A percentile compares a stretch with the other conserved stretches of the same genome.
Conservation (phyloP, 2,797 vertebrate species). For the Sebastiscus tertius region DNA sequence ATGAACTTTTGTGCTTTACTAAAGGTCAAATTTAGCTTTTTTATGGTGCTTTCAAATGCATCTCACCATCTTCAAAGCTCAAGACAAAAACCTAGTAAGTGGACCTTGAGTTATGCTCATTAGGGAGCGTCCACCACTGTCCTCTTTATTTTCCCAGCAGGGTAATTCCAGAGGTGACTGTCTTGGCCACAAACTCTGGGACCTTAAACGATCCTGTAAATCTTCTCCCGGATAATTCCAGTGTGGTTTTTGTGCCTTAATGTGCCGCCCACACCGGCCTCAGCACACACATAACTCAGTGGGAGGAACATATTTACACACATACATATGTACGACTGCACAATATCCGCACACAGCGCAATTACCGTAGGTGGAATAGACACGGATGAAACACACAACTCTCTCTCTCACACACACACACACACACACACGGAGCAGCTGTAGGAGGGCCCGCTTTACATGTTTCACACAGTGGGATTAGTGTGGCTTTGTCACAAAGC, state of each 20-base stretch:
- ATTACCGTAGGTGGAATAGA: slow-evolving; percentile 63
- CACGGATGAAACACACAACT: slow-evolving; percentile 62
- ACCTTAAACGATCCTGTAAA: slow-evolving; percentile 42
- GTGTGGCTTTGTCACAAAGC: slow-evolving; percentile 82
- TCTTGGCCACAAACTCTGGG: slow-evolving; percentile 15
- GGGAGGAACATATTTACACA: slow-evolving; percentile 77
- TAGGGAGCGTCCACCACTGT: slow-evolving; percentile 23
- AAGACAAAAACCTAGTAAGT: too few species aligned
- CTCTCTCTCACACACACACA: slow-evolving; percentile 36
- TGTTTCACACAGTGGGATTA: slow-evolving; percentile 83
- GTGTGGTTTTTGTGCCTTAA: slow-evolving; percentile 49
- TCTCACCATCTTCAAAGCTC: too few species aligned
- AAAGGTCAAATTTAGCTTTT: too few species aligned
- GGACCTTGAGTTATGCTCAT: not conserved
- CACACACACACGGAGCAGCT: slow-evolving; percentile 38
- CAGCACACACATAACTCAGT: slow-evolving; percentile 75
- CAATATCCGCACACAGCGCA: slow-evolving; percentile 39
- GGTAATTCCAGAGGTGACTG: slow-evolving; percentile 28
- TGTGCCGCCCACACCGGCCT: slow-evolving; percentile 67
- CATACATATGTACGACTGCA: slow-evolving; percentile 16
- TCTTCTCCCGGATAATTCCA: slow-evolving; percentile 47
- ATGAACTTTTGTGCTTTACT: too few species aligned
- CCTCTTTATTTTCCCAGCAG: slow-evolving; percentile 15
- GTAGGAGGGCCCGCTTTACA: slow-evolving; percentile 82
- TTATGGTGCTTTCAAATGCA: too few species aligned